These are phyloP conservation scores for Silurus glanis DNA, from an alignment of 2,113 vertebrate species.

Conservation along the genomic window DNA sequence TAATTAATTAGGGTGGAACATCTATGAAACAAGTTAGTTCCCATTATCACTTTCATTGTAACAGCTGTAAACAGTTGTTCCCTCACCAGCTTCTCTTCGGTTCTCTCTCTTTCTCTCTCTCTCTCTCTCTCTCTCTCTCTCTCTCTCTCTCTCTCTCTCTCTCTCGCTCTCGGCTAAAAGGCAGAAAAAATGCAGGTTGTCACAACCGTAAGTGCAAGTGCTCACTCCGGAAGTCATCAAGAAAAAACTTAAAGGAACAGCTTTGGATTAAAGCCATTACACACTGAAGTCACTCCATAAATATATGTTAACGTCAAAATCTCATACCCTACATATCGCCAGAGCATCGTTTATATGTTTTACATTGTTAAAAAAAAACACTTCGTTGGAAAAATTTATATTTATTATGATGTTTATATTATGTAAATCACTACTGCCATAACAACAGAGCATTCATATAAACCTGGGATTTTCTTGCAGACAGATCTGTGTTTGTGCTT, in stretches of 20 bases:
- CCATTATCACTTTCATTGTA: neutral
- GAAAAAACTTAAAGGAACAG: neutral
- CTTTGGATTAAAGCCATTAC: neutral
- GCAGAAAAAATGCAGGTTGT: neutral
- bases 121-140: neutral
- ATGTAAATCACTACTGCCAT: neutral
- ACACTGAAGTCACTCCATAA: neutral
- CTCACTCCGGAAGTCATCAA: neutral
- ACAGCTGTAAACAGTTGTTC: neutral
- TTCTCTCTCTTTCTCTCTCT: neutral
- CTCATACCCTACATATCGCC: neutral
- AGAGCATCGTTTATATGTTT: neutral
- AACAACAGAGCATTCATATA: neutral
- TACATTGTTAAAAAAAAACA: neutral
- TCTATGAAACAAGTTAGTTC: neutral
- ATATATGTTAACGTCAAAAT: neutral
- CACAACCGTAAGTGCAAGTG: neutral
- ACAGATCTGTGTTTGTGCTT: neutral
- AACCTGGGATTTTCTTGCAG: neutral
- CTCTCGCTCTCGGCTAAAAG: neutral
- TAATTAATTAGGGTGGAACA: neutral
- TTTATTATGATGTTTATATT: neutral
- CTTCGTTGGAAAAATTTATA: neutral
- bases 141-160: neutral
- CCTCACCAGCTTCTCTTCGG: neutral